Conservation (phyloP, 2,888 invertebrate species). For the Ophioninae sp. region DNA sequence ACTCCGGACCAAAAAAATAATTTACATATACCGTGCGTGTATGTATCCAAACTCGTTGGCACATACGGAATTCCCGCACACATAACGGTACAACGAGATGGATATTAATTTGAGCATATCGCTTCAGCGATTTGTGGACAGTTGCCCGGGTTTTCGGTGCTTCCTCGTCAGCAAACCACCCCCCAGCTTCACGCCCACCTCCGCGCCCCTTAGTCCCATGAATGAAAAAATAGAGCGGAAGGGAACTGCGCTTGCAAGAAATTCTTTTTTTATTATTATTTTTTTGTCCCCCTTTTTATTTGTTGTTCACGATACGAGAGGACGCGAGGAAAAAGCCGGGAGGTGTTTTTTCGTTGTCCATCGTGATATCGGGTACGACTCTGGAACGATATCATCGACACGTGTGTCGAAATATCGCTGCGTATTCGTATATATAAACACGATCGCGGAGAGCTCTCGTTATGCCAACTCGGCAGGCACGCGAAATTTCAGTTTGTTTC, state of each 20-base stretch:
- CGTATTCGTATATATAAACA: too few species aligned
- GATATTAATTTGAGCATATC: slow-evolving; percentile 54
- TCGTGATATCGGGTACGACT: too few species aligned
- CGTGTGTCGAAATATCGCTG: too few species aligned
- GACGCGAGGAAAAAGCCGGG: not conserved
- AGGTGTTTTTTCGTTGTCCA: too few species aligned
- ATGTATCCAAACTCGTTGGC: not conserved
- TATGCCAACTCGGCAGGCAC: too few species aligned
- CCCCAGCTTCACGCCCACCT: too few species aligned
- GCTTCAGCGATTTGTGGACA: slow-evolving; percentile 56
- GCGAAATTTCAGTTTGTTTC: too few species aligned
- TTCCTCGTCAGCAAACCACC: too few species aligned
- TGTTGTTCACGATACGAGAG: not conserved
- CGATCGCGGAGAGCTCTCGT: too few species aligned
- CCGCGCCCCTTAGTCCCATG: not conserved
- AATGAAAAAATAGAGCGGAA: slow-evolving; percentile 49
- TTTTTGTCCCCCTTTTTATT: not conserved
- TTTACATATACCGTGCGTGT: slow-evolving; percentile 32
- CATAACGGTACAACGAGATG: slow-evolving; percentile 28
- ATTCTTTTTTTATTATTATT: slow-evolving; percentile 1
- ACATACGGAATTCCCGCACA: not conserved
- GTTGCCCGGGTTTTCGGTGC: slow-evolving; percentile 10
- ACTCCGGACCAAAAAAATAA: slow-evolving; percentile 50
- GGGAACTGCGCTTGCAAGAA: slow-evolving; percentile 2
- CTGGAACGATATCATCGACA: too few species aligned